phyloP scores from a whole-genome alignment of 2,797 vertebrate genomes.

The Crenichthys baileyi region DNA sequence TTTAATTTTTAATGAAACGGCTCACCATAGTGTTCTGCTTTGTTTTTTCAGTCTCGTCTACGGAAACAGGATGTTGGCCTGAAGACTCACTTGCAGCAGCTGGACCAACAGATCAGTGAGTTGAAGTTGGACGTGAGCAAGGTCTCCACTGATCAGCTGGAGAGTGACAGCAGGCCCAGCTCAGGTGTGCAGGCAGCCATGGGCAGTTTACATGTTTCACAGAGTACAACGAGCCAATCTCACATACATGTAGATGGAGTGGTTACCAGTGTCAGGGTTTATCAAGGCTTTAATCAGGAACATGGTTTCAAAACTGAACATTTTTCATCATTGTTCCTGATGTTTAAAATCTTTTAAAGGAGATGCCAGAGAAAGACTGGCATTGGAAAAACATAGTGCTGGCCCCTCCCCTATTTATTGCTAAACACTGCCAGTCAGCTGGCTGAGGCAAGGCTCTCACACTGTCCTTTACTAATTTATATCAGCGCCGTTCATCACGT shows the following conservation, averaged over 20 bases:
- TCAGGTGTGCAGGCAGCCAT: conserved; percentile 83
- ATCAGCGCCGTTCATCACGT: neutral
- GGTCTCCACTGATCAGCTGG: conserved; percentile 85
- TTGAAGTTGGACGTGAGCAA: conserved; percentile 89
- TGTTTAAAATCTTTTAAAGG: neutral
- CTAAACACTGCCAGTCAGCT: neutral
- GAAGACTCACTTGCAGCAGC: conserved; percentile 90
- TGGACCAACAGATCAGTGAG: conserved; percentile 91
- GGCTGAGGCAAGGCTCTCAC: neutral
- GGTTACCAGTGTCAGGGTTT: neutral
- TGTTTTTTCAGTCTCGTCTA: conserved; percentile 83
- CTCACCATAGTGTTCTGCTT: neutral
- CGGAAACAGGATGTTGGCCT: conserved; percentile 89
- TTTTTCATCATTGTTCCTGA: neutral
- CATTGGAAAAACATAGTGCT: neutral
- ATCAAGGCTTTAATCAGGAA: neutral
- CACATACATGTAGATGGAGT: neutral
- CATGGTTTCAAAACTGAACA: neutral
- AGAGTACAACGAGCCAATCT: neutral
- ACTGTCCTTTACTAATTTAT: neutral
- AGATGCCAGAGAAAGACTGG: neutral
- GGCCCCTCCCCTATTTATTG: too few species aligned
- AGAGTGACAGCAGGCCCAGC: conserved; percentile 95
- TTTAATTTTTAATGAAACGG: too few species aligned
- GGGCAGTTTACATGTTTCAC: neutral